These are phyloP conservation scores for Capitulum mitella DNA, from an alignment of 2,888 invertebrate species.

Conservation along the genomic window DNA sequence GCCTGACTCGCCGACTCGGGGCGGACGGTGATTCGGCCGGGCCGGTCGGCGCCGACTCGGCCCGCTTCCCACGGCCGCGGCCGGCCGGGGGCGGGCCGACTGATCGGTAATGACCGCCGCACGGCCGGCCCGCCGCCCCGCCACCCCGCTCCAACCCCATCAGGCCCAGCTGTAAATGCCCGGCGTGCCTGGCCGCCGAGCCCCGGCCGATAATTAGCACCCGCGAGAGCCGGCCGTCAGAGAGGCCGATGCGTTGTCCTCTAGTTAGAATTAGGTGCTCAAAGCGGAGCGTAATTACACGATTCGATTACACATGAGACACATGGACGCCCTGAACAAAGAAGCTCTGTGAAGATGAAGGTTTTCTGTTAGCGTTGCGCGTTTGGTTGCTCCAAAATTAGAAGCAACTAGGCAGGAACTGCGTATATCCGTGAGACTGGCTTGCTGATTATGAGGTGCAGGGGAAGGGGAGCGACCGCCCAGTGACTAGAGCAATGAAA, in stretches of 20 bases:
- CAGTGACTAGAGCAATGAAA: too few species aligned
- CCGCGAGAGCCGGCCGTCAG: background rate
- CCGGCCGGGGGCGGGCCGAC: background rate
- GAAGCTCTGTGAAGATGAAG: background rate
- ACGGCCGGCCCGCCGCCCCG: background rate
- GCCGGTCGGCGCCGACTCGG: background rate
- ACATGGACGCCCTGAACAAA: background rate
- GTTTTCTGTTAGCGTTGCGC: background rate
- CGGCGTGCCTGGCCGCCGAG: background rate
- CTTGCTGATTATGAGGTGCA: too few species aligned
- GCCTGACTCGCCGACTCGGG: too few species aligned
- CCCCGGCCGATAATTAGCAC: background rate
- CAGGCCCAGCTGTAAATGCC: background rate
- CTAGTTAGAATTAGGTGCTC: slow-evolving; percentile 3
- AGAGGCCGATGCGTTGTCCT: background rate
- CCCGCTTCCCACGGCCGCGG: background rate
- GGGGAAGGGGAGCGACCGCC: too few species aligned
- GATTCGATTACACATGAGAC: background rate
- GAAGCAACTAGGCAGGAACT: too few species aligned
- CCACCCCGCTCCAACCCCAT: background rate
- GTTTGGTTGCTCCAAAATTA: background rate
- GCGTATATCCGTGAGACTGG: too few species aligned
- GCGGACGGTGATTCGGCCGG: too few species aligned
- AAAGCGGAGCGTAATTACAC: background rate
- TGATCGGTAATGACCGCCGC: background rate